These are phyloP conservation scores for Hedya salicella DNA, from an alignment of 2,888 invertebrate species.

Conservation along the genomic window DNA sequence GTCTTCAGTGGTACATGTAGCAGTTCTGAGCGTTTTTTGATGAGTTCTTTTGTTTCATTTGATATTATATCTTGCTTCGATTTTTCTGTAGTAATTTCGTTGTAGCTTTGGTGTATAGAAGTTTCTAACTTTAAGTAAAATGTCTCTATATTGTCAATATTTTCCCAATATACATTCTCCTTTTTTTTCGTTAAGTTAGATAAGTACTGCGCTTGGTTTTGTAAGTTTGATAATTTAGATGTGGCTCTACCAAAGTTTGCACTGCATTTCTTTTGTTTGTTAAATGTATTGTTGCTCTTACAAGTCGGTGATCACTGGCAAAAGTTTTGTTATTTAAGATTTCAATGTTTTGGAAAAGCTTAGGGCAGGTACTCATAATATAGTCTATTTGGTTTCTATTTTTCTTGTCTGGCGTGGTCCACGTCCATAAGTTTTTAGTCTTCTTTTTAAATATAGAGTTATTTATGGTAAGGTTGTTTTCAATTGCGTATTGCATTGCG, in stretches of 20 bases:
- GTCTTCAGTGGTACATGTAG: background rate
- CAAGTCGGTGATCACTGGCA: conserved; percentile 3
- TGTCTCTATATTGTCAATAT: background rate
- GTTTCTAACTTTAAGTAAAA: conserved; percentile 6
- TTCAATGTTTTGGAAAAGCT: too few species aligned
- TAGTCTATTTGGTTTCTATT: too few species aligned
- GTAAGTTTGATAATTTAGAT: background rate
- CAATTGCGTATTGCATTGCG: conserved; percentile 1
- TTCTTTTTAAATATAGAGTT: conserved; percentile 6
- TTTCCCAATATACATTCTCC: background rate
- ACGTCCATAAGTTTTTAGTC: conserved; percentile 1
- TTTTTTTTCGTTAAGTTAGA: background rate
- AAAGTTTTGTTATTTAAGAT: background rate
- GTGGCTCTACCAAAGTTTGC: background rate
- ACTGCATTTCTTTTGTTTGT: conserved; percentile 7
- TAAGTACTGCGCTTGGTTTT: background rate
- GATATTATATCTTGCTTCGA: background rate
- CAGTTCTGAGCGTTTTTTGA: background rate
- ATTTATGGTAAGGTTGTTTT: background rate
- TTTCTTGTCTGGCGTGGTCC: too few species aligned
- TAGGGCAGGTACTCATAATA: too few species aligned
- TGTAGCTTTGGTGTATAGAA: background rate
- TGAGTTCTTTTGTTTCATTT: conserved; percentile 2
- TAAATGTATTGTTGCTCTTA: conserved; percentile 4
- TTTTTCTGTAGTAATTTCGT: background rate